Conservation (phyloP, 2,797 vertebrate genomes). For the Argya squamiceps region DNA sequence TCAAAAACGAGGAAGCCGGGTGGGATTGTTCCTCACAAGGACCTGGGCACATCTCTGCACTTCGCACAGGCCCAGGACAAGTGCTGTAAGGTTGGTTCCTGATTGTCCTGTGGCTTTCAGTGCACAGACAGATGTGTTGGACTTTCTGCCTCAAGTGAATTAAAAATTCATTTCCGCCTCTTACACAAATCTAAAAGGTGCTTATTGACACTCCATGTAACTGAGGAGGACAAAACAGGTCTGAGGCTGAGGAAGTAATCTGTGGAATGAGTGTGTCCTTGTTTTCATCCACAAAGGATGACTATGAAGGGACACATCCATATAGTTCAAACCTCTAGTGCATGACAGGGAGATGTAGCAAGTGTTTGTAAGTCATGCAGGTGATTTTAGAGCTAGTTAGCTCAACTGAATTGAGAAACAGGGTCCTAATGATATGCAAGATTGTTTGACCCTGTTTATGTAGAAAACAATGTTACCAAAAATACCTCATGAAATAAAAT, state of each 20-base stretch:
- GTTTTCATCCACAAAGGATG: background rate
- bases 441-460: background rate
- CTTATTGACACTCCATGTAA: background rate
- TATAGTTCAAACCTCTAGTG: background rate
- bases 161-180: slow-evolving; percentile 14
- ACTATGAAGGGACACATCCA: background rate
- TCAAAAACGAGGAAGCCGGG: background rate
- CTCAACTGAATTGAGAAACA: background rate
- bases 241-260: background rate
- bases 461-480: slow-evolving; percentile 8
- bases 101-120: background rate
- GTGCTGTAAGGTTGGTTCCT: background rate
- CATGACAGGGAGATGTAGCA: background rate
- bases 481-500: slow-evolving; percentile 37
- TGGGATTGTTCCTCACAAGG: background rate
- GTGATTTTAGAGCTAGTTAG: background rate
- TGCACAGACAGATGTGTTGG: background rate
- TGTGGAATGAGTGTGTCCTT: background rate
- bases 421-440: background rate
- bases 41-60: background rate
- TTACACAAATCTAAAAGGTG: slow-evolving; percentile 36
- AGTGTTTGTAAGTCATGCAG: background rate
- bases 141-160: slow-evolving; percentile 13
- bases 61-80: background rate
- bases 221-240: background rate